phyloP scores from a whole-genome alignment of 1,140 invertebrate genomes.

The Drosophila pallidifrons region DNA sequence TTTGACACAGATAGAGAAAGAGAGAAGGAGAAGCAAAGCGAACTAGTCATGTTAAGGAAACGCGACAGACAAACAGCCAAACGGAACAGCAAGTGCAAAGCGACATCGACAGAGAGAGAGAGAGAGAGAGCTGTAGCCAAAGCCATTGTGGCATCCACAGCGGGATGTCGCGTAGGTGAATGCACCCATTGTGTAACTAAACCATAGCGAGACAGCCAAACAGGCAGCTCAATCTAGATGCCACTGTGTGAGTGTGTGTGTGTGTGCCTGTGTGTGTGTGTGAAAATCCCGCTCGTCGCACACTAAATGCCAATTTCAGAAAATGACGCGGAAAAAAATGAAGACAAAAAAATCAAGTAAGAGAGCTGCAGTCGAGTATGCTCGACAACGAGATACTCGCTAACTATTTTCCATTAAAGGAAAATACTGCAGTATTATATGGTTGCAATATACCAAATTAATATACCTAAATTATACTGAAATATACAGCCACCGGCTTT shows the following conservation, averaged over 20 bases:
- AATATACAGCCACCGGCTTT: too few relatives aligned
- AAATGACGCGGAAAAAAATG: constrained; percentile 79
- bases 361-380: too few relatives aligned
- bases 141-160: constrained; percentile 57
- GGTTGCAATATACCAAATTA: too few relatives aligned
- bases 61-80: constrained; percentile 58
- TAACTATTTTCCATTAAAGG: too few relatives aligned
- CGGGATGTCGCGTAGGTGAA: constrained; percentile 78
- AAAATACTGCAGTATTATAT: too few relatives aligned
- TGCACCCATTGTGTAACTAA: constrained; percentile 84
- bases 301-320: constrained; percentile 82
- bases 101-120: not conserved
- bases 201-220: constrained; percentile 71
- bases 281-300: constrained; percentile 79
- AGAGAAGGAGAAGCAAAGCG: not conserved
- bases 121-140: constrained; percentile 19
- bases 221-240: constrained; percentile 57
- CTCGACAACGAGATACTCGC: too few relatives aligned
- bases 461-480: too few relatives aligned
- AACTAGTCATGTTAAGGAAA: constrained; percentile 63
- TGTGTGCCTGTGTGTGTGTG: constrained; percentile 40
- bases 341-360: not conserved
- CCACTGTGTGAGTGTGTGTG: constrained; percentile 21
- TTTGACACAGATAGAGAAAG: constrained; percentile 59
- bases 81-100: constrained; percentile 33